phyloP scores from a whole-genome alignment of 2,888 invertebrate genomes.

The Watsonalla cultraria region DNA sequence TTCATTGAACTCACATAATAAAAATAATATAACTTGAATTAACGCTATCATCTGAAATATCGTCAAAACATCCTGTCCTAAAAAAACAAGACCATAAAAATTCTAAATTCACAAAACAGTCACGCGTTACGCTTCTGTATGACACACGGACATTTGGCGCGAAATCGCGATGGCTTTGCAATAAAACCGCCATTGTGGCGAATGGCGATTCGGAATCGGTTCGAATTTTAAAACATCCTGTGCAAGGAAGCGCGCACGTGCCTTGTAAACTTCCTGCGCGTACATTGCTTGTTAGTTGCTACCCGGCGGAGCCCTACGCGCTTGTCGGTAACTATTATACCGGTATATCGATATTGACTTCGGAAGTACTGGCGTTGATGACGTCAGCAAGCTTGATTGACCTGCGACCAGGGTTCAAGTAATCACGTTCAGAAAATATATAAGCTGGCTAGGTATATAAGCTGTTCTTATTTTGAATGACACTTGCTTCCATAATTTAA shows the following conservation, averaged over 20 bases:
- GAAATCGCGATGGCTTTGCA: conserved; percentile 1
- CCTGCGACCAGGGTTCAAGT: too few relatives aligned
- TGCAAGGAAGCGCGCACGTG: conserved; percentile 70
- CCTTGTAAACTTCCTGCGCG: conserved; percentile 65
- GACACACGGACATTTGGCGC: background rate
- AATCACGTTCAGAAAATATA: too few relatives aligned
- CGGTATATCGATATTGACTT: too few relatives aligned
- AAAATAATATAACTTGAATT: background rate
- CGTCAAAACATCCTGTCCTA: background rate
- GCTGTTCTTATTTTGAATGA: too few relatives aligned
- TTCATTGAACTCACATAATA: too few relatives aligned
- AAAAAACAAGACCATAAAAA: background rate
- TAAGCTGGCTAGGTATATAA: too few relatives aligned
- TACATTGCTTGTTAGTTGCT: conserved; percentile 23
- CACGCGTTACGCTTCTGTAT: background rate
- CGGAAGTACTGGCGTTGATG: too few relatives aligned
- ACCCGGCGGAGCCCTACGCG: conserved; percentile 2
- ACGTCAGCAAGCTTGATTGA: too few relatives aligned
- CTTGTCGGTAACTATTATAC: background rate
- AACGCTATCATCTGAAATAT: background rate
- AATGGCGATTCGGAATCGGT: conserved; percentile 36
- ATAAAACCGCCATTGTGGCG: conserved; percentile 22
- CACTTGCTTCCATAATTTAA: too few relatives aligned
- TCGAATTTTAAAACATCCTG: conserved; percentile 74
- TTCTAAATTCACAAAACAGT: background rate